Percentiles rank a stretch among this genome's conserved stretches.
These are phyloP conservation scores for Atherinosoma microstoma DNA, from an alignment of 2,797 vertebrate genomes.

Conservation along the genomic window DNA sequence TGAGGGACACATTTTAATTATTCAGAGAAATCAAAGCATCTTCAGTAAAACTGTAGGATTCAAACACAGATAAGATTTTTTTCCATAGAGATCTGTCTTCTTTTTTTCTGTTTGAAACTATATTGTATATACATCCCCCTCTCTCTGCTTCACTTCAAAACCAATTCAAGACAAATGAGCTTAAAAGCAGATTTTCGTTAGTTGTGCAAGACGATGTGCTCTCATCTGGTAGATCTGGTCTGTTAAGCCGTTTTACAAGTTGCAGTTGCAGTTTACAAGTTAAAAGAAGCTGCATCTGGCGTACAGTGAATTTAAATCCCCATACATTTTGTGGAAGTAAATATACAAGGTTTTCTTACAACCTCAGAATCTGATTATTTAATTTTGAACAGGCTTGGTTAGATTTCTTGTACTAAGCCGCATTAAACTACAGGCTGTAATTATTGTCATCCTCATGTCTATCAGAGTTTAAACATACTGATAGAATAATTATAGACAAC, in stretches of 20 bases:
- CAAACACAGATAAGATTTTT: slow-evolving; percentile 3
- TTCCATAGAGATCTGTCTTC: slow-evolving; percentile 1
- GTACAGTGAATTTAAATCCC: slow-evolving; percentile 8
- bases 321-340: neutral
- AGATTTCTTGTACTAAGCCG: neutral
- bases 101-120: slow-evolving; percentile 6
- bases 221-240: slow-evolving; percentile 15
- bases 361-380: neutral
- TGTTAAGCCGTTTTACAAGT: no score
- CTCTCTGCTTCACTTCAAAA: slow-evolving; percentile 17
- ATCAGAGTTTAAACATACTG: neutral
- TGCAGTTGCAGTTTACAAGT: neutral
- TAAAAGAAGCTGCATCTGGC: slow-evolving; percentile 1
- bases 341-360: neutral
- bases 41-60: slow-evolving; percentile 5
- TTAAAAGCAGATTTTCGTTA: slow-evolving; percentile 5
- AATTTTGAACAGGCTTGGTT: neutral
- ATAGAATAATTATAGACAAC: neutral
- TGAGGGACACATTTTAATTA: slow-evolving; percentile 6
- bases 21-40: slow-evolving; percentile 6
- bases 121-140: neutral
- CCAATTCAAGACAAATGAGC: neutral
- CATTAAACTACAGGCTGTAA: neutral
- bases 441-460: neutral
- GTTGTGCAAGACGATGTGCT: slow-evolving; percentile 4